Evolutionary conservation across 2,888 invertebrate genomes (phyloP).

Genomic region (Phragmatobia fuliginosa): DNA sequence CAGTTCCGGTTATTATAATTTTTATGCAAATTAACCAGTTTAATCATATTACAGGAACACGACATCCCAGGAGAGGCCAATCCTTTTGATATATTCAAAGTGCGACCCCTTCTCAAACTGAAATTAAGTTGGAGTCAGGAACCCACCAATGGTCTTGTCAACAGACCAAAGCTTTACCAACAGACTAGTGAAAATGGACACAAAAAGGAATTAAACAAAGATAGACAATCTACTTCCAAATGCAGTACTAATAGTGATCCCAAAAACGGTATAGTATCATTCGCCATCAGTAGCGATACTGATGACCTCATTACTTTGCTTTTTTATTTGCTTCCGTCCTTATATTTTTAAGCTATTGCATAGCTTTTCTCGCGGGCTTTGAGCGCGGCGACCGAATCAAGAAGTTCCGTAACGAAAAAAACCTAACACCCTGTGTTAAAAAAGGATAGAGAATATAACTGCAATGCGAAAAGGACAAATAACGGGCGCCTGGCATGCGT

Average conservation of each 20-base stretch:
- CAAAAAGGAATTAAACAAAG: constrained; percentile 74
- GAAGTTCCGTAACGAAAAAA: no score
- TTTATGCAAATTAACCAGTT: background rate
- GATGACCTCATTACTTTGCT: background rate
- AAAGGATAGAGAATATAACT: no score
- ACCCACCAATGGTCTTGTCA: constrained; percentile 88
- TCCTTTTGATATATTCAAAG: constrained; percentile 92
- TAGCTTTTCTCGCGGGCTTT: no score
- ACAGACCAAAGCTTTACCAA: constrained; percentile 88
- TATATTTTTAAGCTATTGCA: no score
- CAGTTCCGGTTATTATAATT: background rate
- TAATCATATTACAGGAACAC: constrained; percentile 68
- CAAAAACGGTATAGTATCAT: constrained; percentile 70
- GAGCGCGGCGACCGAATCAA: no score
- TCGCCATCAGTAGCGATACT: constrained; percentile 8
- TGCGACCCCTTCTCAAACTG: constrained; percentile 94
- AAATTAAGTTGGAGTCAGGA: constrained; percentile 94
- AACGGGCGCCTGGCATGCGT: no score
- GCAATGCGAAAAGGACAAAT: no score
- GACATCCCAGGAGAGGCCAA: constrained; percentile 79
- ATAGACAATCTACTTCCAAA: constrained; percentile 68
- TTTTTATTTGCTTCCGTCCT: background rate
- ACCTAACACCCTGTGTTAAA: no score
- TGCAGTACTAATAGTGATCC: constrained; percentile 62
- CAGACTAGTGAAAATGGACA: constrained; percentile 73